Evolutionary conservation across 2,797 vertebrate genomes (phyloP), one percentile per base, ranked within the genome.

Genomic region (Lepilemur ruficaudatus): DNA sequence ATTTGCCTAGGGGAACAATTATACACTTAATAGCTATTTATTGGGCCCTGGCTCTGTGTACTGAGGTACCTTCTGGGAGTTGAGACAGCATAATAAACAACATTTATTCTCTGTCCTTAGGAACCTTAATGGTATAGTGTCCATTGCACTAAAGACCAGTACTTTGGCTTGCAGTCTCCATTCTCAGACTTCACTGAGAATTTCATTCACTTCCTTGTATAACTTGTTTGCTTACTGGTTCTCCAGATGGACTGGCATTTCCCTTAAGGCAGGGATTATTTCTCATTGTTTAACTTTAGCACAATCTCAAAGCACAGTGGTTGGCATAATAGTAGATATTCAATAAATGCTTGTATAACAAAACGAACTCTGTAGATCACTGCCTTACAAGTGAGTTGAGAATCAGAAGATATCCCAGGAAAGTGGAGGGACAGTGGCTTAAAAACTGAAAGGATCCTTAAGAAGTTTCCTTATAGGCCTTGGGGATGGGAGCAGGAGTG

Each of bases 141-240:
- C 67, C 18, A 15, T 0, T 48, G 25, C 18, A 59, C n/a, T 52
- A 8, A 35, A 88, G 57, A 52, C n/a, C 11, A 87, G 30, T 55
- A 72, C 73, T 79, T 57, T 30, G 41, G 52, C 28, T 93, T 90
- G 52, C 35, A 85, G 57, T 32, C 25, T 79, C 9, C 48, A 28
- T 91, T 93, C 69, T 92, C 32, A 79, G 20, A 86, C 25, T 93
- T 94, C 30, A 46, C 13, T 67, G 69, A 96, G 18, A n/a, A 38
- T 80, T 85, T 65, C 18, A 18, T 70, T 76, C 15, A 65, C 55
- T 85, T 92, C 41, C 35, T 46, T 69, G 63, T 72, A 32, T 78
- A 67, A 89, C 61, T 35, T 95, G 41, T n/a, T 22, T 73, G 28
- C 14, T 78, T 25, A 73, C 35, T 91, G 7, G 12, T 83, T 86